A percentile compares a stretch with the other conserved stretches of the same genome.
phyloP scores from a whole-genome alignment of 2,797 vertebrate genomes.

The Cercopithecus neglectus region DNA sequence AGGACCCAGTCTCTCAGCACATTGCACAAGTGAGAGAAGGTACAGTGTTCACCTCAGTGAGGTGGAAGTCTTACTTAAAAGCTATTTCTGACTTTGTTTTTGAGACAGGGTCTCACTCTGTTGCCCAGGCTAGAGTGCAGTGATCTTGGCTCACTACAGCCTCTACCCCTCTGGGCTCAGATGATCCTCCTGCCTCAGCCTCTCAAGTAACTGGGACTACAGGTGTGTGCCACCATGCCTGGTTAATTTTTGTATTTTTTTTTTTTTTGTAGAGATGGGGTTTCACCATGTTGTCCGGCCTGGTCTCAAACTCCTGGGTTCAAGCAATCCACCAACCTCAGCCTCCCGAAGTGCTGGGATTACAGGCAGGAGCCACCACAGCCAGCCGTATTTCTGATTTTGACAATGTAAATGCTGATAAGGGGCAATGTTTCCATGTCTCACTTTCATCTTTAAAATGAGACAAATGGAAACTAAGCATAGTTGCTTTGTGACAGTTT shows the following conservation, averaged over 20 bases:
- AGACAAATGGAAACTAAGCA: background rate
- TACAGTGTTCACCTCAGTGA: background rate
- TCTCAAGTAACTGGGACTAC: background rate
- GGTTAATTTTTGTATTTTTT: background rate
- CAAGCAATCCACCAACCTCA: background rate
- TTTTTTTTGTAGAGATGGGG: background rate
- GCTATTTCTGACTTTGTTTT: background rate
- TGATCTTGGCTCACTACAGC: background rate
- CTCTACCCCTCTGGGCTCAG: background rate
- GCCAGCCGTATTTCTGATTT: background rate
- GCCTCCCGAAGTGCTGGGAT: background rate
- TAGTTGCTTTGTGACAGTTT: background rate
- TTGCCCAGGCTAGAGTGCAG: background rate
- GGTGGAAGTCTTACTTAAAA: background rate
- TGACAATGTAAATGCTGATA: background rate
- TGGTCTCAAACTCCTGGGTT: background rate
- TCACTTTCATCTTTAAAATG: background rate
- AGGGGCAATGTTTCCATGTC: background rate
- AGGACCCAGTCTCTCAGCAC: background rate
- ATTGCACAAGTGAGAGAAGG: background rate
- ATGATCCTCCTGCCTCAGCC: background rate
- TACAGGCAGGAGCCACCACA: background rate
- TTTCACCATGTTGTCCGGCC: background rate
- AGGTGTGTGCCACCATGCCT: background rate
- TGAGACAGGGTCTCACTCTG: background rate